A percentile compares a stretch with the other conserved stretches of the same genome.
phyloP scores from a whole-genome alignment of 2,797 vertebrate genomes.

The Protonibea diacanthus region DNA sequence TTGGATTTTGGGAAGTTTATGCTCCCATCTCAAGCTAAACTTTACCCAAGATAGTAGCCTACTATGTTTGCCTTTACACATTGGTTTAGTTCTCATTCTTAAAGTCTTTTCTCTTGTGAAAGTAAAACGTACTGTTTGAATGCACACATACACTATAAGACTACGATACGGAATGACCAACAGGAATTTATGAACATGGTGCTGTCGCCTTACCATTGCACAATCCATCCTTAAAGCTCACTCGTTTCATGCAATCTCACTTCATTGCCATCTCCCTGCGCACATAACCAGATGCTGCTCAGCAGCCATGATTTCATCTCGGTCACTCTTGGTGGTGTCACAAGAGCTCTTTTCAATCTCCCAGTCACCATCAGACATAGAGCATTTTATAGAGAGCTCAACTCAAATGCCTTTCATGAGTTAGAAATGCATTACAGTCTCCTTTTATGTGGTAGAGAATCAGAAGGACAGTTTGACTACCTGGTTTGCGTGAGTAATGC shows the following conservation, averaged over 20 bases:
- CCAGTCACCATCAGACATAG: constrained; percentile 39
- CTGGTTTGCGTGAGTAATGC: constrained; percentile 21
- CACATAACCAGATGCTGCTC: constrained; percentile 47
- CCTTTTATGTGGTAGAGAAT: constrained; percentile 49
- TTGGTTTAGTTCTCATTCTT: too few relatives aligned
- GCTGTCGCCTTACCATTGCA: neutral
- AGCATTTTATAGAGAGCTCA: constrained; percentile 55
- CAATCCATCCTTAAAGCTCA: neutral
- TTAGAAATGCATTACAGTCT: constrained; percentile 24
- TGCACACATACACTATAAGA: neutral
- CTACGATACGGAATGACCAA: neutral
- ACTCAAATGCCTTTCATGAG: constrained; percentile 41
- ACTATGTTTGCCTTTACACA: too few relatives aligned
- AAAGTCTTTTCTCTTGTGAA: too few relatives aligned
- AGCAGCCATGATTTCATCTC: constrained; percentile 43
- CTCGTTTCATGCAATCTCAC: constrained; percentile 2
- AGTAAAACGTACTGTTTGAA: too few relatives aligned
- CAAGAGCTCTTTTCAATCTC: constrained; percentile 51
- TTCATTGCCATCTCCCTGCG: neutral
- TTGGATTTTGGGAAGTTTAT: too few relatives aligned
- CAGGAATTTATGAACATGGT: neutral
- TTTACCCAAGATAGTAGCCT: too few relatives aligned
- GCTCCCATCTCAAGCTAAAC: too few relatives aligned
- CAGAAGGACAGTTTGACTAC: constrained; percentile 8
- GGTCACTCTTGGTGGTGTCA: constrained; percentile 37